phyloP scores from a whole-genome alignment of 2,888 invertebrate genomes.

The Drosophila histrio region DNA sequence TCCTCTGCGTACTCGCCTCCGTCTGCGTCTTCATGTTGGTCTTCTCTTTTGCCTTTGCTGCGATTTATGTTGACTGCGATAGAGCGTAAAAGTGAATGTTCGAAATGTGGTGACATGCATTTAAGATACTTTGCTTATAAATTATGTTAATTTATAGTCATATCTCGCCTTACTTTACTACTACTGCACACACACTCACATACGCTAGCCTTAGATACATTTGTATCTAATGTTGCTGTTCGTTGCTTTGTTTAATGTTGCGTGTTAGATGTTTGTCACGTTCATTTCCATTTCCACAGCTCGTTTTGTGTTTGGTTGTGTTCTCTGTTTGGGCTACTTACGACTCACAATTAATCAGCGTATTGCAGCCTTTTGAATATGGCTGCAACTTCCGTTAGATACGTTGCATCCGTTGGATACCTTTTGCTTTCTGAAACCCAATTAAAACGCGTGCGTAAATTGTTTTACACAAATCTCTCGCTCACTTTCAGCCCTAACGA shows the following conservation, averaged over 20 bases:
- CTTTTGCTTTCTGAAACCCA: conserved; percentile 57
- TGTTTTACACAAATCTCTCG: conserved; percentile 64
- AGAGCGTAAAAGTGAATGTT: conserved; percentile 76
- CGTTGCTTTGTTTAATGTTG: conserved; percentile 61
- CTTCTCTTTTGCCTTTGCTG: conserved; percentile 17
- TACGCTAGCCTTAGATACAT: conserved; percentile 17
- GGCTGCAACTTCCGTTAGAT: conserved; percentile 39
- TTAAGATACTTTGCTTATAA: conserved; percentile 75
- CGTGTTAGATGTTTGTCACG: conserved; percentile 63
- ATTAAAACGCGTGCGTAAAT: conserved; percentile 75
- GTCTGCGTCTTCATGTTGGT: neutral
- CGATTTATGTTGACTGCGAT: conserved; percentile 60
- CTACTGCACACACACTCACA: neutral
- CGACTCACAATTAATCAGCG: conserved; percentile 48
- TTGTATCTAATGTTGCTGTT: conserved; percentile 26
- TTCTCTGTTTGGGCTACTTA: conserved; percentile 24
- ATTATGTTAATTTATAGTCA: conserved; percentile 73
- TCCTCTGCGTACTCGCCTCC: neutral
- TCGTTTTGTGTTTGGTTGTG: conserved; percentile 26
- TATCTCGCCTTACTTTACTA: conserved; percentile 41
- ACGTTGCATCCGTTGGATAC: conserved; percentile 40
- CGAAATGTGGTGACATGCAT: conserved; percentile 75
- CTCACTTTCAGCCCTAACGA: conserved; percentile 70
- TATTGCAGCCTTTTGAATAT: conserved; percentile 35
- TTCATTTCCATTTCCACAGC: conserved; percentile 45